These are phyloP conservation scores for Anthoscopus minutus DNA, from an alignment of 2,113 vertebrate species.

Conservation along the genomic window DNA sequence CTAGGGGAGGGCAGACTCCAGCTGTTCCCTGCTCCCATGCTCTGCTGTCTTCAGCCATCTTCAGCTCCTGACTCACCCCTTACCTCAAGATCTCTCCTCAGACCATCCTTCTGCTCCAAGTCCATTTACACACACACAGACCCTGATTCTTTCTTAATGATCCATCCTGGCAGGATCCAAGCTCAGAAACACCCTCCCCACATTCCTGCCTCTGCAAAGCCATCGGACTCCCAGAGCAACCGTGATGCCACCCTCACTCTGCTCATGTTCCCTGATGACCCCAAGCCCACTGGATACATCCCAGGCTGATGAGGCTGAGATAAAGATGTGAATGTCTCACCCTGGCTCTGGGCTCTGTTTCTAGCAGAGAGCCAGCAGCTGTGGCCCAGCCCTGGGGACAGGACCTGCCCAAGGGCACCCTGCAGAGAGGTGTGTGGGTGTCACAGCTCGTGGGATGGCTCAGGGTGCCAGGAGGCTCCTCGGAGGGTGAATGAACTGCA, in stretches of 20 bases:
- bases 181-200: not conserved
- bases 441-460: not conserved
- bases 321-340: fast-evolving
- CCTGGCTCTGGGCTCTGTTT: not conserved
- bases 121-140: not conserved
- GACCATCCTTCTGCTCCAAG: not conserved
- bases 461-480: not conserved
- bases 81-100: not conserved
- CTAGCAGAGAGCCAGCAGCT: not conserved
- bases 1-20: fast-evolving
- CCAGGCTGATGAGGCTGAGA: not conserved
- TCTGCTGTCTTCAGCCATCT: not conserved
- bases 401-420: not conserved
- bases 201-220: not conserved
- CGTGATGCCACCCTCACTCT: not conserved
- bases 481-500: not conserved
- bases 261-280: not conserved
- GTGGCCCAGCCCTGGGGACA: not conserved
- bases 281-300: not conserved
- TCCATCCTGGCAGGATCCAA: not conserved
- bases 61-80: not conserved
- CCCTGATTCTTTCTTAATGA: not conserved
- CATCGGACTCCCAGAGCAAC: not conserved
- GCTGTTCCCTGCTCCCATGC: not conserved
- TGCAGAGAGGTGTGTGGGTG: not conserved